A percentile compares a stretch with the other conserved stretches of the same genome.
phyloP scores from a whole-genome alignment of 2,888 invertebrate genomes.

The Apodemia duryi region DNA sequence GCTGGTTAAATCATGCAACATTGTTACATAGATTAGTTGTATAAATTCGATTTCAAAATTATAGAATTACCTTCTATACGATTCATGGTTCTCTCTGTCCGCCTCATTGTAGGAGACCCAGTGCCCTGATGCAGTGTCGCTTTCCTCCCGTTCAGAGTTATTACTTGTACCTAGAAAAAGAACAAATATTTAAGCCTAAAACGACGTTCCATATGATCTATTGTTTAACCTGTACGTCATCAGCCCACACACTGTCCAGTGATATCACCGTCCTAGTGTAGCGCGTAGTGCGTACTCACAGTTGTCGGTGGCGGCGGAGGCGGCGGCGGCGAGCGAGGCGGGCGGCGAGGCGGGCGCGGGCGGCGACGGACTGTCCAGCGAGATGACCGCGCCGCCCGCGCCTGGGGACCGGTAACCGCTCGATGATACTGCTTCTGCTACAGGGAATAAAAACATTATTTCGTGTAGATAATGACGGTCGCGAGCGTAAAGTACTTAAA shows the following conservation, averaged over 20 bases:
- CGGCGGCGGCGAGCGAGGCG: conserved; percentile 32
- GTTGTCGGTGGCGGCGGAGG: conserved; percentile 36
- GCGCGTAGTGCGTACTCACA: conserved; percentile 33
- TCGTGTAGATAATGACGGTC: too few species aligned
- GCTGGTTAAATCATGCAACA: too few species aligned
- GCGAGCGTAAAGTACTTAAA: too few species aligned
- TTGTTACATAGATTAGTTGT: too few species aligned
- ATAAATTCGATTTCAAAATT: too few species aligned
- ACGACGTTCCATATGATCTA: too few species aligned
- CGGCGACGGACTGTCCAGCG: conserved; percentile 82
- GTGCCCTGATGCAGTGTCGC: conserved; percentile 50
- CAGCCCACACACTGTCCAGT: too few species aligned
- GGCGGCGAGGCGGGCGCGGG: conserved; percentile 57
- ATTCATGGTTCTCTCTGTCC: conserved; percentile 46
- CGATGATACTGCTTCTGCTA: conserved; percentile 75
- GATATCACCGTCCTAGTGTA: background rate
- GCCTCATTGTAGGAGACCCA: conserved; percentile 67
- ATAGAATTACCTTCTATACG: conserved; percentile 50
- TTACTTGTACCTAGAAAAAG: conserved; percentile 51
- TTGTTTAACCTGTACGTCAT: too few species aligned
- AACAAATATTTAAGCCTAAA: background rate
- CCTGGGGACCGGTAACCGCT: conserved; percentile 81
- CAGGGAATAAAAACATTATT: conserved; percentile 24
- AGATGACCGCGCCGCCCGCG: conserved; percentile 73
- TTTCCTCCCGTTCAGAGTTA: conserved; percentile 55